A percentile compares a stretch with the other conserved stretches of the same genome.
Evolutionary conservation across 2,888 invertebrate species (phyloP).

Genomic region (Drosophila melanocephala): DNA sequence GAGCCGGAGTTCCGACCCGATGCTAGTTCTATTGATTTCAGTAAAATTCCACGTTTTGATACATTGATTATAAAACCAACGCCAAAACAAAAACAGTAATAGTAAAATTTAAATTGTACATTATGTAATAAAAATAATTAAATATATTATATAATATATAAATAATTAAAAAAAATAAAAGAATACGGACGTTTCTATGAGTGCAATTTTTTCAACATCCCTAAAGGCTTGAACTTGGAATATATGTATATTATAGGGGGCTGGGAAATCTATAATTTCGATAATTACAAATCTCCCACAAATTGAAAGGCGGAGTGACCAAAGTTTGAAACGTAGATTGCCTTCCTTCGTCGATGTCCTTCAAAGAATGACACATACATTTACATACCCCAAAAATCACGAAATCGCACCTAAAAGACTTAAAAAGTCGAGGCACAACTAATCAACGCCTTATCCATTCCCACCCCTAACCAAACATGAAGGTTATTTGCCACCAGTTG

Average conservation of each 20-base stretch:
- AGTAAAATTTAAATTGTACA: neutral
- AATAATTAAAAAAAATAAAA: no score
- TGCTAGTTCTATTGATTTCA: neutral
- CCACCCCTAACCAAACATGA: neutral
- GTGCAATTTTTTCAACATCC: neutral
- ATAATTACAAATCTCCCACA: neutral
- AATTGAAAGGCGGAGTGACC: no score
- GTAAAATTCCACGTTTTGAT: neutral
- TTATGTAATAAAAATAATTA: neutral
- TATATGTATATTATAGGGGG: neutral
- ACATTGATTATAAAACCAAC: neutral
- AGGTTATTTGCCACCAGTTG: neutral
- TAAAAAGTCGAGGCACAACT: neutral
- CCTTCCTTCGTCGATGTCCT: neutral
- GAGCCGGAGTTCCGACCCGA: neutral
- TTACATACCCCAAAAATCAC: neutral
- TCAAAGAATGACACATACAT: neutral
- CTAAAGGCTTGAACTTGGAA: neutral
- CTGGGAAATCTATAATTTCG: neutral
- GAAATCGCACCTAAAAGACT: neutral
- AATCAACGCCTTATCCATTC: neutral
- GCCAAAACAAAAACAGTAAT: neutral
- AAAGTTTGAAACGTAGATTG: neutral
- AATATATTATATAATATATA: no score
- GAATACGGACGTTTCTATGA: neutral